phyloP scores from a whole-genome alignment of 2,113 vertebrate species.

The Suricata suricatta region DNA sequence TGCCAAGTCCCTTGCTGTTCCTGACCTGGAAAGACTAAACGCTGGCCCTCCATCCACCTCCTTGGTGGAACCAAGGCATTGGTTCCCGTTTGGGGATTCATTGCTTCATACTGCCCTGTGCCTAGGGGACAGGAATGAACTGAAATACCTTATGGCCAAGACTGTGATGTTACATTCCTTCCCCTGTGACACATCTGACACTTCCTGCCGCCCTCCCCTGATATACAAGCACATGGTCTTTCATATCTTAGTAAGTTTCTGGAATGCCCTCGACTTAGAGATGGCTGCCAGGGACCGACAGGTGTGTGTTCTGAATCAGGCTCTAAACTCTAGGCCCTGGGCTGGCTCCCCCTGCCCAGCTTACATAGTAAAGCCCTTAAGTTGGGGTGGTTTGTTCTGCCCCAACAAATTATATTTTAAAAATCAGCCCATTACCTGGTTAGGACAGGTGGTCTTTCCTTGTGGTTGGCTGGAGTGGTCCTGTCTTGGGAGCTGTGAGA shows the following conservation, averaged over 20 bases:
- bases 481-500: not conserved
- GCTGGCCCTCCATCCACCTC: not conserved
- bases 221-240: not conserved
- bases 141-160: not conserved
- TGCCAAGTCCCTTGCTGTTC: not conserved
- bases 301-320: not conserved
- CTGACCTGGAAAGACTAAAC: not conserved
- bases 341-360: not conserved
- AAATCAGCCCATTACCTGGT: not conserved
- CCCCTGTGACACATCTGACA: not conserved
- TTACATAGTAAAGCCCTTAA: not conserved
- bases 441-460: not conserved
- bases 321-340: not conserved
- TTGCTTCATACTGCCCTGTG: not conserved
- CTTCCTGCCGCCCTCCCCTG: not conserved
- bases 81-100: not conserved
- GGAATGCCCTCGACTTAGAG: not conserved
- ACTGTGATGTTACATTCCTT: not conserved
- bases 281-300: not conserved
- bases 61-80: not conserved
- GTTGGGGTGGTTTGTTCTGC: not conserved
- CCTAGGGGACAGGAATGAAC: not conserved
- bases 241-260: not conserved
- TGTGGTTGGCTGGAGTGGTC: not conserved
- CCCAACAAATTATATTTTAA: not conserved